Conservation (phyloP, 2,888 invertebrate species). For the Allygus modestus region DNA sequence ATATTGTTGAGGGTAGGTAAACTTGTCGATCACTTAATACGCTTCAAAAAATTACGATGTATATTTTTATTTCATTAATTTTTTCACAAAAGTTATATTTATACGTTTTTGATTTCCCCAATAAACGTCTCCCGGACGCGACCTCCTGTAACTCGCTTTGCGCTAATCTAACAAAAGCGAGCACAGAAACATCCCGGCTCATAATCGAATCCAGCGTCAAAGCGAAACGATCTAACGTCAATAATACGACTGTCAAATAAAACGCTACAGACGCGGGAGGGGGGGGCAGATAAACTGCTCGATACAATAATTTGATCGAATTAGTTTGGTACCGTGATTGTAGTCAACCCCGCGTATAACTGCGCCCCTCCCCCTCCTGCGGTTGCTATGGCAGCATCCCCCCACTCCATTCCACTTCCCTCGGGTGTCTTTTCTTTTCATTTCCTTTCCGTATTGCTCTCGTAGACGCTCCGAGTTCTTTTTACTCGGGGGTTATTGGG, state of each 20-base stretch:
- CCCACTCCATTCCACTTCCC: slow-evolving; percentile 20
- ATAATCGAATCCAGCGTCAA: slow-evolving; percentile 30
- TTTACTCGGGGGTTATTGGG: slow-evolving; percentile 53
- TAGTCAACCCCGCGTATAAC: slow-evolving; percentile 54
- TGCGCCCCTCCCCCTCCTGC: slow-evolving; percentile 29
- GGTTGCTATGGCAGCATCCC: slow-evolving; percentile 48
- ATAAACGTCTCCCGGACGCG: not conserved
- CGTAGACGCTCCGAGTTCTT: slow-evolving; percentile 33
- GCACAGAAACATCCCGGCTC: slow-evolving; percentile 1
- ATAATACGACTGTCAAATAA: slow-evolving; percentile 44
- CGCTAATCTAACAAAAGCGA: not conserved
- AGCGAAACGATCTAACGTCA: slow-evolving; percentile 36
- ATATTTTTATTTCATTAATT: no score
- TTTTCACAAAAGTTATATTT: no score
- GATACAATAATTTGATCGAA: slow-evolving; percentile 60
- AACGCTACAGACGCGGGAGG: slow-evolving; percentile 15
- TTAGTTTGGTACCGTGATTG: slow-evolving; percentile 56
- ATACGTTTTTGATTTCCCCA: no score
- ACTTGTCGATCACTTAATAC: no score
- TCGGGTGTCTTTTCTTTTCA: slow-evolving; percentile 59
- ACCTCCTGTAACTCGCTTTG: not conserved
- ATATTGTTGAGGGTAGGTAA: no score
- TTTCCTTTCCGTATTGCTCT: slow-evolving; percentile 53
- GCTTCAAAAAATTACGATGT: no score
- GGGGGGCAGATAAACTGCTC: slow-evolving; percentile 28